Evolutionary conservation across 2,113 vertebrate species (phyloP).

Genomic region (Pungitius pungitius): DNA sequence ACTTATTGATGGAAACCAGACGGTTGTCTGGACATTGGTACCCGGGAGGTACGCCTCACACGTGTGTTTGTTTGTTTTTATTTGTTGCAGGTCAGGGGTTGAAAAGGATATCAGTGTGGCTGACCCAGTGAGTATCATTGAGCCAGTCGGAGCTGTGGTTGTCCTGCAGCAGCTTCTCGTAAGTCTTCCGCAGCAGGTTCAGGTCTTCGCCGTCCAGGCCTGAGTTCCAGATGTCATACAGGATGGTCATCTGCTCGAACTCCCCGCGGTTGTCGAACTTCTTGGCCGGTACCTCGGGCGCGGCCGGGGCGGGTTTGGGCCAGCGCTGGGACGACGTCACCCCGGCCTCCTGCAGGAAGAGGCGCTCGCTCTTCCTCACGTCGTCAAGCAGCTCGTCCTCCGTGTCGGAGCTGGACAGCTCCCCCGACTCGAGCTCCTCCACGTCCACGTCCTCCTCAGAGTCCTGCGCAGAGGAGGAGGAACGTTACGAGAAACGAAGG

Average conservation of each 20-base stretch:
- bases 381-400: slow-evolving; percentile 81
- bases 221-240: slow-evolving; percentile 94
- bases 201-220: slow-evolving; percentile 90
- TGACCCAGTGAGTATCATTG: slow-evolving; percentile 95
- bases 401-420: slow-evolving; percentile 80
- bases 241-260: slow-evolving; percentile 96
- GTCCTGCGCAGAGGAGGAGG: slow-evolving; percentile 46
- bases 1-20: neutral
- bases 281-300: neutral
- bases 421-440: slow-evolving; percentile 83
- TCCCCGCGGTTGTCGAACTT: slow-evolving; percentile 87
- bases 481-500: too few species aligned
- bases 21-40: neutral
- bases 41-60: neutral
- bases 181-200: slow-evolving; percentile 84
- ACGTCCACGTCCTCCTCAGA: slow-evolving; percentile 83
- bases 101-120: slow-evolving; percentile 91
- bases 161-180: slow-evolving; percentile 89
- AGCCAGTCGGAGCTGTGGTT: slow-evolving; percentile 91
- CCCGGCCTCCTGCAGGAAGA: slow-evolving; percentile 82
- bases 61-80: too few species aligned
- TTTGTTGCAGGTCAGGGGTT: neutral
- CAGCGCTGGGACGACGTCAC: slow-evolving; percentile 60
- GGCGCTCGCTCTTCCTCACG: slow-evolving; percentile 81
- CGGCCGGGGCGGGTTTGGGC: slow-evolving; percentile 56